Evolutionary conservation across 2,113 vertebrate genomes (phyloP), one percentile per base, ranked within the genome.

Genomic region (Todiramphus chloris): DNA sequence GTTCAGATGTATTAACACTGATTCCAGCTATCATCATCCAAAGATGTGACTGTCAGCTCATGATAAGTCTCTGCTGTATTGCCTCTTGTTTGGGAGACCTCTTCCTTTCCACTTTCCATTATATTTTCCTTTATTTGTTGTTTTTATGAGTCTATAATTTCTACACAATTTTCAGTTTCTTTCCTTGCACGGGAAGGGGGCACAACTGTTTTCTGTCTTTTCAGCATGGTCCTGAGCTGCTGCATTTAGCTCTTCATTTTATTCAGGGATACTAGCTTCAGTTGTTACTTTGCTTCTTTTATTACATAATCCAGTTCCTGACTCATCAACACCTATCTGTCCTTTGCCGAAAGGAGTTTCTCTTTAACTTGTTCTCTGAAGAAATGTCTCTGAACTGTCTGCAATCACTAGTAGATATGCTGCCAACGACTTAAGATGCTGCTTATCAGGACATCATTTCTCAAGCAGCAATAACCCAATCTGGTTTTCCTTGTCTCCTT

Each of bases 291-390:
- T 84, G 31, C 39, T 80, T 46, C 56, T 88, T 91, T 73, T 51
- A 28, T 64, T 76, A 41, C 35, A 72, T 83, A 86, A 75, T 64
- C 48, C 27, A 69, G 62, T 93, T 86, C 93, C 77, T 87, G 73
- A 83, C 68, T 62, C 41, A 91, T 75, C 59, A 97, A 86, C 62
- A 12, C 23, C 25, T 78, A 8, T 39, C 10, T 74, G 37, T 76
- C 44, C 20, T 92, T 93, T 87, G 64, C 43, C 79, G 37, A 77
- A 84, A 81, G 50, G 37, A 76, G 9, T 77, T 97, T 96, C 83
- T 95, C 59, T 94, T 96, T 92, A 48, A 84, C 78, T 94, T 66
- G 31, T 27, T 77, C 64, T 85, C 48, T 93, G 46, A 90, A 93
- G 64, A 95, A 92, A 48, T 55, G 10, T 35, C 83, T 94, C 74